Base-by-base conservation (phyloP, 1,140 invertebrate genomes). In the Samia ricini region DNA sequence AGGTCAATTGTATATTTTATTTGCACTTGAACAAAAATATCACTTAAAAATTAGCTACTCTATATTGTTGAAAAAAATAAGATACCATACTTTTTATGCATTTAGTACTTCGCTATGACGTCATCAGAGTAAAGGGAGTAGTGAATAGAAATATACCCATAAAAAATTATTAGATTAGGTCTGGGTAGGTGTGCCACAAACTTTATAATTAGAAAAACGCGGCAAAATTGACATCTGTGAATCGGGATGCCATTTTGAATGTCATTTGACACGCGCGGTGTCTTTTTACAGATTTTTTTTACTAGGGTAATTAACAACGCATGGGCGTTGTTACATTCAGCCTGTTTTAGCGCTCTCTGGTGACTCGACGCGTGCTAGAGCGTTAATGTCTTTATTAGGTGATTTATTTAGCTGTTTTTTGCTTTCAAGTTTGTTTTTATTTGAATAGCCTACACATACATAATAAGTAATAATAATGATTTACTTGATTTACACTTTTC, bases 251-350 rank as follows among this genome's bases (percentile, higher is more conserved):
- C 56, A 57, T 56, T 63, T 69, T 64, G 57, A 63, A 52, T 69
- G 67, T 65, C 57, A 69, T 63, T 29, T 29, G 67, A 69, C 63
- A 65, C 67, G 67, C 60, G 67, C 42, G 36, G 57, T 60, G 52
- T 63, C 59, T 18, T 19, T 50, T 63, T 63, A 12, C 42, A 54
- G 36, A 54, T 33, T 63, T 60, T 56, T 62, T 58, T 63, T 68
- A 42, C 60, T 69, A 24, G 57, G 8, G 22, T 64, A 69, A 69
- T 69, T 69, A 65, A 64, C 50, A 62, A 69, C 42, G 50, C 60
- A 60, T 64, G 67, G 59, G 67, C 51, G 63, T 63, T 21, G 19
- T 42, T n/a, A n/a, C 33, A 12, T 42, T 42, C n/a, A 15, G 12
- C 10, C 1, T 15, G 7, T 42, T 42, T 42, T 42, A 42, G 10